Conservation (phyloP, 2,888 invertebrate genomes). For the Amiota mariae region DNA sequence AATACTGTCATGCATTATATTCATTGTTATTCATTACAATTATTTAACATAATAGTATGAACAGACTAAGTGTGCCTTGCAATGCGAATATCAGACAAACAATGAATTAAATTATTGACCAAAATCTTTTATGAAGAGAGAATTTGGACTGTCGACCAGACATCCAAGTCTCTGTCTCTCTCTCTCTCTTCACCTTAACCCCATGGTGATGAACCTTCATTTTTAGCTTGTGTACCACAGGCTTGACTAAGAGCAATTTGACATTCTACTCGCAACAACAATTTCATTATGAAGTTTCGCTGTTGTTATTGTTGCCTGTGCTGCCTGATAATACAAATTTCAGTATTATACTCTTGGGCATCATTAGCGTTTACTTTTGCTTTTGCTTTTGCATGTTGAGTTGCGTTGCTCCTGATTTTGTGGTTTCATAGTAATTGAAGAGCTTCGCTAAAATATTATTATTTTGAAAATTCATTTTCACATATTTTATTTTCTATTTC, state of each 20-base stretch:
- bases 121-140: too few relatives aligned
- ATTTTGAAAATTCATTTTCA: neutral
- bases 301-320: neutral
- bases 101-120: conserved; percentile 34
- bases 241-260: too few relatives aligned
- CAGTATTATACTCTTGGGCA: conserved; percentile 40
- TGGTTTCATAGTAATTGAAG: neutral
- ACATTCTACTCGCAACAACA: neutral
- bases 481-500: neutral
- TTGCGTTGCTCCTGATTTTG: neutral
- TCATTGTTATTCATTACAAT: too few relatives aligned
- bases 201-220: too few relatives aligned
- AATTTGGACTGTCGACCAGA: too few relatives aligned
- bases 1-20: too few relatives aligned
- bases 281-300: neutral
- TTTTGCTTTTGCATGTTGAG: neutral
- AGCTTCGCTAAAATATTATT: conserved; percentile 12
- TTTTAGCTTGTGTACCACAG: too few relatives aligned
- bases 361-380: conserved; percentile 41
- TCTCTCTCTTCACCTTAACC: too few relatives aligned
- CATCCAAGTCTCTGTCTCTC: too few relatives aligned
- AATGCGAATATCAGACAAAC: conserved; percentile 63
- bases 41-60: too few relatives aligned
- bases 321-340: neutral
- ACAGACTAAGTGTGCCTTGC: neutral